Conservation (phyloP, 2,797 vertebrate species). For the Danionella dracula region DNA sequence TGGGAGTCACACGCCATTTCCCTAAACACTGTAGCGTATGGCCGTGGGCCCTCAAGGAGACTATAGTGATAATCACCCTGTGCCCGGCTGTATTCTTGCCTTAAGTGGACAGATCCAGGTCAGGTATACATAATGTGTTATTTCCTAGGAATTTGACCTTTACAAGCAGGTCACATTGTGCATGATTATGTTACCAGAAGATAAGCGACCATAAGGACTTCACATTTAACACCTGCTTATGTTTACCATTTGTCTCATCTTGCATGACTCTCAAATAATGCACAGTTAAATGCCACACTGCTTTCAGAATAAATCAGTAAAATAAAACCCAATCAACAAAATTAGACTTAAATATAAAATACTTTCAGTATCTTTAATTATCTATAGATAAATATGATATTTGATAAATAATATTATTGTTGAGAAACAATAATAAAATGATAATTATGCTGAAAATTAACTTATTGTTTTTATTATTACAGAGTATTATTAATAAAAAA, state of each 20-base stretch:
- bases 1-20: slow-evolving; percentile 55
- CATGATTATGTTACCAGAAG: background rate
- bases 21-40: slow-evolving; percentile 50
- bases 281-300: too few relatives aligned
- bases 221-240: background rate
- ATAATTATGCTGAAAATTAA: too few relatives aligned
- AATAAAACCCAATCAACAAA: too few relatives aligned
- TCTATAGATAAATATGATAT: too few relatives aligned
- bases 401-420: too few relatives aligned
- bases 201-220: background rate
- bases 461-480: too few relatives aligned
- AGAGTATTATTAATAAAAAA: too few relatives aligned
- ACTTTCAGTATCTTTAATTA: too few relatives aligned
- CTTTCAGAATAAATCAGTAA: too few relatives aligned
- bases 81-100: slow-evolving; percentile 48
- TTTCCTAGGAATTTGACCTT: slow-evolving; percentile 44
- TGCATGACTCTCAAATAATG: too few relatives aligned
- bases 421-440: too few relatives aligned
- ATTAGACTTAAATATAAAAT: too few relatives aligned
- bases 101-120: slow-evolving; percentile 58
- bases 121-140: slow-evolving; percentile 57
- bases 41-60: slow-evolving; percentile 43
- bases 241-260: background rate
- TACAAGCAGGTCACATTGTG: background rate
- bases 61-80: slow-evolving; percentile 44